A percentile compares a stretch with the other conserved stretches of the same genome.
phyloP scores from a whole-genome alignment of 2,113 vertebrate genomes.

The Pedetes capensis region DNA sequence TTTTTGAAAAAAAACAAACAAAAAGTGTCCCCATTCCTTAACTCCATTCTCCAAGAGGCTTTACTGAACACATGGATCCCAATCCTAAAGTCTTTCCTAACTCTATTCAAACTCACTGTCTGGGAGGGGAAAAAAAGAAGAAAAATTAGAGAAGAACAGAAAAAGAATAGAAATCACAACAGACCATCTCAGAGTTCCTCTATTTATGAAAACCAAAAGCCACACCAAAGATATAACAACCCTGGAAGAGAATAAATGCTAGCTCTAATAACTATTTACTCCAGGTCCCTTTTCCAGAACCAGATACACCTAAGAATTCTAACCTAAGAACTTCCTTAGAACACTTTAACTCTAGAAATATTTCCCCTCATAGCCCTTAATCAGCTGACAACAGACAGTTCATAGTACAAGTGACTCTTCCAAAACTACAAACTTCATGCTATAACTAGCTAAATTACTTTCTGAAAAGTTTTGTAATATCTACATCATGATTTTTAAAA shows the following conservation, averaged over 20 bases:
- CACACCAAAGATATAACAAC: not conserved
- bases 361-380: not conserved
- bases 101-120: not conserved
- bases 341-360: not conserved
- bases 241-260: not conserved
- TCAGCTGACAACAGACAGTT: not conserved
- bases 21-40: not conserved
- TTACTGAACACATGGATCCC: not conserved
- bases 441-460: not conserved
- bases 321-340: conserved; percentile 25
- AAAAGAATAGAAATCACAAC: not conserved
- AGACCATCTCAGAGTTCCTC: not conserved
- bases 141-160: not conserved
- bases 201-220: conserved; percentile 26
- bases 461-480: not conserved
- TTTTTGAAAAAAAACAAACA: too few relatives aligned
- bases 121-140: not conserved
- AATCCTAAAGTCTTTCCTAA: not conserved
- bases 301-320: not conserved
- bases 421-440: not conserved
- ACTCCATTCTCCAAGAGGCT: not conserved
- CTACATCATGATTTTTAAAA: not conserved
- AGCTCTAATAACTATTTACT: not conserved
- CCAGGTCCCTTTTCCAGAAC: not conserved
- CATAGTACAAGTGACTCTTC: not conserved